phyloP scores from a whole-genome alignment of 2,888 invertebrate species.

The Ectropis crepuscularia region DNA sequence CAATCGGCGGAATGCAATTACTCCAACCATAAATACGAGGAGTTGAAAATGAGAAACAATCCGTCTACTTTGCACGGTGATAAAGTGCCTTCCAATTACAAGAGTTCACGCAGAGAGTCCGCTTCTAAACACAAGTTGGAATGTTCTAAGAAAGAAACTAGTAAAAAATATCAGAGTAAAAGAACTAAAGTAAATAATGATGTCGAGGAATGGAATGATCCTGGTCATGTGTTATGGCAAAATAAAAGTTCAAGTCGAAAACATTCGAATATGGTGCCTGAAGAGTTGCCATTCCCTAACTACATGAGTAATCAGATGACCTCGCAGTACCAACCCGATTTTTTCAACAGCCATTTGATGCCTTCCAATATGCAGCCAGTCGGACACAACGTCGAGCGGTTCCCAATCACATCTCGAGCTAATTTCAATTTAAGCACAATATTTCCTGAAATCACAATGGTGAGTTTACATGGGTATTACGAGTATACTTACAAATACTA shows the following conservation, averaged over 20 bases:
- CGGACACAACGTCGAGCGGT: constrained; percentile 67
- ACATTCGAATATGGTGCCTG: constrained; percentile 68
- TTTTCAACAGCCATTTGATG: constrained; percentile 76
- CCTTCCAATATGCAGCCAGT: constrained; percentile 71
- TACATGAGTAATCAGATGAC: constrained; percentile 75
- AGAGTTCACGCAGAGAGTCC: constrained; percentile 70
- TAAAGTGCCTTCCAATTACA: constrained; percentile 65
- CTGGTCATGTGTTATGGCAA: constrained; percentile 71
- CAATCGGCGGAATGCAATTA: constrained; percentile 76
- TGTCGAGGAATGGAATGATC: constrained; percentile 74
- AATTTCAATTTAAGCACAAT: constrained; percentile 94
- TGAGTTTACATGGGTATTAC: constrained; percentile 50
- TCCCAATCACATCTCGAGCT: constrained; percentile 81
- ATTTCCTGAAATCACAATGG: constrained; percentile 92
- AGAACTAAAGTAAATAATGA: constrained; percentile 68
- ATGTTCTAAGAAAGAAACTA: constrained; percentile 77
- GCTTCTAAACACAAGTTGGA: constrained; percentile 78
- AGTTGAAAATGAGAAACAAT: constrained; percentile 75
- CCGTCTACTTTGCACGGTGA: constrained; percentile 65
- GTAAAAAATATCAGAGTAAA: constrained; percentile 76
- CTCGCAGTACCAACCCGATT: constrained; percentile 74
- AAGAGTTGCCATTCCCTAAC: constrained; percentile 73
- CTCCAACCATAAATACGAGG: constrained; percentile 75
- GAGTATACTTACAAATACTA: too few species aligned
- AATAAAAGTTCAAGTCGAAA: constrained; percentile 68